Evolutionary conservation across 2,888 invertebrate genomes (phyloP), one percentile per base, ranked within the genome.

Genomic region (Agelastica alni): DNA sequence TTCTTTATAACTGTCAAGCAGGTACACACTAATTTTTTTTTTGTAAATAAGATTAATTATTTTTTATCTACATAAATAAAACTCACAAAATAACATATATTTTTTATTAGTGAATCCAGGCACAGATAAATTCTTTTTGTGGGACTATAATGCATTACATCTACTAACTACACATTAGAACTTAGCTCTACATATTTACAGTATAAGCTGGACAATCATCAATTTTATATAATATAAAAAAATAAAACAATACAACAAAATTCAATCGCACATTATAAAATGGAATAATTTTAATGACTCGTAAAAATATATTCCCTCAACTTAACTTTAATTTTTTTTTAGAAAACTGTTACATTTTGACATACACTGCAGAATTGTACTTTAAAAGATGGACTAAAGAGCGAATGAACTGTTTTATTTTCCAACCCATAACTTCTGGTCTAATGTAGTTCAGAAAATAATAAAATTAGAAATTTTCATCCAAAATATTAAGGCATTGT

Each of bases 41-140:
- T n/a, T n/a, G 7, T 28, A 28, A 28, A 6, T 6, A 2, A 28
- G 28, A 4, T 28, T 9, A 28, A 9, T 28, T n/a, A 28, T 2
- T 28, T 28, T 28, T 28, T 28, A 28, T 28, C n/a, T 9, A 6
- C 28, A 28, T 28, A 28, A 37, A 17, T 18, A 17, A 20, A 17
- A 37, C 4, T 20, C 6, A 10, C n/a, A 3, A 6, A 16, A 13
- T 45, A 30, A 44, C 32, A 51, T 51, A 51, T 37, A 36, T 46
- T 43, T 70, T 73, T 72, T 73, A 73, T 73, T 73, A 72, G 74
- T 75, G 74, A 73, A 73, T 72, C 73, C 75, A 75, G 75, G 75
- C 75, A 75, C 75, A 74, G 73, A 74, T 72, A 75, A 74, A 75
- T 74, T 75, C 74, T 69, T 67, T 67, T 64, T 67, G 72, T 71